Conservation (phyloP, 2,113 vertebrate species). For the Neolamprologus cancellatus region DNA sequence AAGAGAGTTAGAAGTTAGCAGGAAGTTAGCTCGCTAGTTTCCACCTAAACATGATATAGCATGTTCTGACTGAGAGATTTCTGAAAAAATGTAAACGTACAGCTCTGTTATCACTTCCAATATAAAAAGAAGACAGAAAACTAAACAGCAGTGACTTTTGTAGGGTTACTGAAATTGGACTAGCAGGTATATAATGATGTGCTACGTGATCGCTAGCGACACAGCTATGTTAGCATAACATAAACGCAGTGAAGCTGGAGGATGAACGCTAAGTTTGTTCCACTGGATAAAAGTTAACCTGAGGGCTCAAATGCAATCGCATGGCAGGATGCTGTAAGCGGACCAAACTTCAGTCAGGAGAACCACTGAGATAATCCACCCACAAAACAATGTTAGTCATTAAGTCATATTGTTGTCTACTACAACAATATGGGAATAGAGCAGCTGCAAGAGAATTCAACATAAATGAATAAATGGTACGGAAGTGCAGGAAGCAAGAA, state of each 20-base stretch:
- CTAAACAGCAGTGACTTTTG: background rate
- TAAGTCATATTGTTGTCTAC: too few relatives aligned
- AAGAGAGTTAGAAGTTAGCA: too few relatives aligned
- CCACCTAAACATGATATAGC: too few relatives aligned
- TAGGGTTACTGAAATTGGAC: rapidly evolving
- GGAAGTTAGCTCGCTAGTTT: too few relatives aligned
- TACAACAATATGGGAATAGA: background rate
- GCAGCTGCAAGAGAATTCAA: background rate
- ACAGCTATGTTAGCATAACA: background rate
- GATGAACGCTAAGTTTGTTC: rapidly evolving
- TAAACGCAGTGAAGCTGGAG: background rate
- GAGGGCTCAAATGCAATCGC: rapidly evolving
- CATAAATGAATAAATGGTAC: rapidly evolving
- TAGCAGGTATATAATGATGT: background rate
- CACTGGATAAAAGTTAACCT: rapidly evolving
- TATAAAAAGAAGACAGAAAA: background rate
- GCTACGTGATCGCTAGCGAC: rapidly evolving
- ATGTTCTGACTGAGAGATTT: too few relatives aligned
- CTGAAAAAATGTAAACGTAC: too few relatives aligned
- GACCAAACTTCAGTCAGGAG: background rate
- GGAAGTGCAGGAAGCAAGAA: background rate
- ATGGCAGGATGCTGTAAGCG: rapidly evolving
- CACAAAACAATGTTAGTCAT: background rate
- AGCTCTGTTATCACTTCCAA: too few relatives aligned
- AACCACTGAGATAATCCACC: background rate